phyloP scores from a whole-genome alignment of 37 sponge, comb jelly and placozoan species.

The Chondrilla cf. caribensis region DNA sequence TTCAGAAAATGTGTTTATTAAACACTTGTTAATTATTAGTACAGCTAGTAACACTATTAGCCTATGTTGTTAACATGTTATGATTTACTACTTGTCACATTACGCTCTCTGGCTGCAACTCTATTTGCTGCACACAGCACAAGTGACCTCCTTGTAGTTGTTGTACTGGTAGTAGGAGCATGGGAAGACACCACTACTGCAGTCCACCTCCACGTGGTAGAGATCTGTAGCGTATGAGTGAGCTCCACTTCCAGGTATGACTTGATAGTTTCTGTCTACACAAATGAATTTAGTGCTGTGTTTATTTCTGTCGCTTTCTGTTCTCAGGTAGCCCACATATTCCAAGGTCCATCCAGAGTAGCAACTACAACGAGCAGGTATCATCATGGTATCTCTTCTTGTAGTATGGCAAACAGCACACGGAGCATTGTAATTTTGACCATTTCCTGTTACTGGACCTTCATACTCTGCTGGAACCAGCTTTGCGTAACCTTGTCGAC shows the following conservation, averaged over 20 bases:
- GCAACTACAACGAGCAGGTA: not conserved
- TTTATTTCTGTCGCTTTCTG: not conserved
- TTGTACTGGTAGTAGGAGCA: not conserved
- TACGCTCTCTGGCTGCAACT: no score
- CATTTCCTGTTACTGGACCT: no score
- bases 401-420: not conserved
- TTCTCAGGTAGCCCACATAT: slow-evolving; percentile 3
- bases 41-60: no score
- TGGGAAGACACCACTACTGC: not conserved
- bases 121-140: slow-evolving; percentile 14
- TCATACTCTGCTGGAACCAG: not conserved
- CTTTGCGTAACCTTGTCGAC: not conserved
- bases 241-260: not conserved
- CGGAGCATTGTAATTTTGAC: slow-evolving; percentile 1
- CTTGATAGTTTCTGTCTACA: not conserved
- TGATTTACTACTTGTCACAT: no score
- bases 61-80: no score
- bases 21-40: no score
- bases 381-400: not conserved
- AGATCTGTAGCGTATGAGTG: not conserved
- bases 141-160: not conserved
- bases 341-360: slow-evolving; percentile 1
- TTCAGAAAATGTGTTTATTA: no score
- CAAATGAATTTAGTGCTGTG: not conserved
- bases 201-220: not conserved